Evolutionary conservation across 2,888 invertebrate species (phyloP), one percentile per base, ranked within the genome.

Genomic region (Vanessa cardui): DNA sequence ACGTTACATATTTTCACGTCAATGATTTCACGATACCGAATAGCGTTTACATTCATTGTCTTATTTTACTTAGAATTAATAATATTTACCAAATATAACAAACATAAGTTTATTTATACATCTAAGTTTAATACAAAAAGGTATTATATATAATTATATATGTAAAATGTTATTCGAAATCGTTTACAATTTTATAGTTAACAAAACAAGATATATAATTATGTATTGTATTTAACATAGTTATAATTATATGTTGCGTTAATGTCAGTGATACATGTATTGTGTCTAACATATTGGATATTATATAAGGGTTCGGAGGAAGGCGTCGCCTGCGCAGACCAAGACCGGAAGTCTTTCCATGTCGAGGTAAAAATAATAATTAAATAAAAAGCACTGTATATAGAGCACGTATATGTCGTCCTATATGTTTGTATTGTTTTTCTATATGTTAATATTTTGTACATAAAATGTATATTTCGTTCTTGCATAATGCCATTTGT

Each of bases 311-410:
- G 95, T 96, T 83, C 94, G 96, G 83, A 94, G 96, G 87, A 96
- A 96, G 93, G 94, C 95, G 78, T 95, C 96, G 71, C 95, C 96
- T 64, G 96, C 92, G 80, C 89, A 92, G 83, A 86, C 94, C 76
- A 93, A 94, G 80, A 86, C 92, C 54, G 92, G 94, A 74, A 93
- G 93, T 44, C 84, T 95, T 68, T 95, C 95, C 64, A 94, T 94
- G 84, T 95, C 95, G 83, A 95, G 95, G 95, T 95, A 94, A 90
- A 60, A 49, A 45, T 50, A 52, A 47, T 60, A 21, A n/a, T 60
- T 46, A 45, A 16, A 54, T 66, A 47, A 45, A 58, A n/a, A 39
- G 69, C 67, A 70, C 71, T 71, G 49, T 62, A 59, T 52, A 66
- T 68, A 64, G 26, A 26, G 66, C 71, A 71, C 69, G 67, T 62